phyloP scores from a whole-genome alignment of 2,888 invertebrate genomes.

The Mythimna albipuncta region DNA sequence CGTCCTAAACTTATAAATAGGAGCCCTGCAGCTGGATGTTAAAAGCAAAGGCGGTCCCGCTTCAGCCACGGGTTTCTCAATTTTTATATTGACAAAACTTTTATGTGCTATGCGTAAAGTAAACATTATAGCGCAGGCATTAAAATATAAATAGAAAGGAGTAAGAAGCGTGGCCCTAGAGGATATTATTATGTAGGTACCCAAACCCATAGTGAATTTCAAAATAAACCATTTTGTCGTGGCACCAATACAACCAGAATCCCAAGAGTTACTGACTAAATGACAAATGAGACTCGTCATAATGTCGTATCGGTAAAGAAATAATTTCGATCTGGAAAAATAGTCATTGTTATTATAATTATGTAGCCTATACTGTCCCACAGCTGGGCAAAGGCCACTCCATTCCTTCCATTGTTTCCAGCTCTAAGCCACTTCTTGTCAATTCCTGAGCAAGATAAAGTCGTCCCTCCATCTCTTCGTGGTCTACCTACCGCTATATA shows the following conservation, averaged over 20 bases:
- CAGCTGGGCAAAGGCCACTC: too few species aligned
- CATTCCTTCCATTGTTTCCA: too few species aligned
- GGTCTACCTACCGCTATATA: too few species aligned
- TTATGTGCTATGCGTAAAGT: slow-evolving; percentile 55
- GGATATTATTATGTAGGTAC: slow-evolving; percentile 1
- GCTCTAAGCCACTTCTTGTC: too few species aligned
- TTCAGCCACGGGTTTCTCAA: slow-evolving; percentile 43
- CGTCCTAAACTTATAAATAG: slow-evolving; percentile 45
- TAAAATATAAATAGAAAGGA: slow-evolving; percentile 49
- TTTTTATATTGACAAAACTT: slow-evolving; percentile 63
- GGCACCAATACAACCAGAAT: not conserved
- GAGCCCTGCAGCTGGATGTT: slow-evolving; percentile 40
- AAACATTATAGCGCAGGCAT: slow-evolving; percentile 52
- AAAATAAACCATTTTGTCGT: not conserved
- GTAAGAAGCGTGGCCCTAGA: slow-evolving; percentile 14
- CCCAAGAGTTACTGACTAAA: not conserved
- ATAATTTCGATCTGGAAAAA: not conserved
- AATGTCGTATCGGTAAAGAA: not conserved
- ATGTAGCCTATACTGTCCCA: too few species aligned
- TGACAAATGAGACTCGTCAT: not conserved
- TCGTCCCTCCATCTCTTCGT: not conserved
- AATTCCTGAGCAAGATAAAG: too few species aligned
- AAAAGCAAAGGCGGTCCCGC: slow-evolving; percentile 34
- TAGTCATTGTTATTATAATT: too few species aligned
- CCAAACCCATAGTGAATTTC: not conserved